Evolutionary conservation across 2,888 invertebrate genomes (phyloP), one percentile per base, ranked within the genome.

Genomic region (Cheiracanthium punctorium): DNA sequence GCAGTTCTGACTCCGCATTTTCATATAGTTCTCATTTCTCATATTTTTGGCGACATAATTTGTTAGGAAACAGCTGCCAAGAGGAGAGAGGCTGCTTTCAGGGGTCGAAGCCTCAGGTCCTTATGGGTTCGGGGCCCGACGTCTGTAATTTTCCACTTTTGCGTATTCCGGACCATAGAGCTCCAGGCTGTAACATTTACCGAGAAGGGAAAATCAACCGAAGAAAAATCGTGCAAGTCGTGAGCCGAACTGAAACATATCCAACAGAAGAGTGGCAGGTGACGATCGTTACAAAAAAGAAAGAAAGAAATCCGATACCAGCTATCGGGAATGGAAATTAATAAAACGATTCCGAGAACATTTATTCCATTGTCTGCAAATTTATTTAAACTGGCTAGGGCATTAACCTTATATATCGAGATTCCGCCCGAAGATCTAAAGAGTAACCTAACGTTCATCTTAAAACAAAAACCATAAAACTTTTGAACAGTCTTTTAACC

Each of bases 11-110:
- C 24, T 24, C 5, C 7, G 24, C 24, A 58, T 58, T 58, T 58
- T 58, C 58, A 58, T 58, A 58, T 17, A 24, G 58, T 58, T 58
- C 58, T 58, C 58, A 58, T 58, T 58, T 24, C 24, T 58, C 24
- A 24, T 58, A 24, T 37, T 8, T 24, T 24, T 10, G 48, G 17
- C 43, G 43, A 58, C 24, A 58, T 58, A 58, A 58, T 58, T 24
- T 58, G 4, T 5, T n/a, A 5, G 4, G 58, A 24, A 58, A 4
- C 58, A 58, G 58, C 58, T 58, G 58, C 58, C 4, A 58, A 4
- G 7, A 24, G 58, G 58, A 24, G 43, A 48, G 58, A 37, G 58
- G 58, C 4, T n/a, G 24, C 20, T 24, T 58, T 24, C 20, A 24
- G 58, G 58, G 58, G n/a, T 24, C 4, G 2, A 20, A 7, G 10